Conservation (phyloP, 2,113 vertebrate genomes). For the Butastur rufipennis region DNA sequence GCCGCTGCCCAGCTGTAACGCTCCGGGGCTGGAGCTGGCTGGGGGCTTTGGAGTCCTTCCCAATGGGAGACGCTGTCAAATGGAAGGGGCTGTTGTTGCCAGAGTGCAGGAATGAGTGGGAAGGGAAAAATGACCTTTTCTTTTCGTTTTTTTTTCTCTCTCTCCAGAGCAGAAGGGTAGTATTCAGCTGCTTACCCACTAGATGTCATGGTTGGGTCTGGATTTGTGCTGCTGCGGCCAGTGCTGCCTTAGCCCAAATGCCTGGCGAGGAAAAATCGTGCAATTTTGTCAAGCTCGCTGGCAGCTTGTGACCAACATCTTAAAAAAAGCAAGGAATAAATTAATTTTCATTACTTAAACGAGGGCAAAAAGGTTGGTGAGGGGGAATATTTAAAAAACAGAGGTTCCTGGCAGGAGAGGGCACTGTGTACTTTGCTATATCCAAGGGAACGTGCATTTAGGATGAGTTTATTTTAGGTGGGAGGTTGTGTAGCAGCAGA, state of each 20-base stretch:
- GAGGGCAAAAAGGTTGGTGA: background rate
- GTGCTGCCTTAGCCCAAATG: background rate
- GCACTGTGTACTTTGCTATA: background rate
- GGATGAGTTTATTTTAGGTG: background rate
- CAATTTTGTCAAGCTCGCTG: background rate
- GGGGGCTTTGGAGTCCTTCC: background rate
- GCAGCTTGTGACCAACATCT: background rate
- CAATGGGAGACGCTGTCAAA: accelerated
- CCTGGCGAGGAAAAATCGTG: background rate
- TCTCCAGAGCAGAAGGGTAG: background rate
- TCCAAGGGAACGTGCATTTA: accelerated
- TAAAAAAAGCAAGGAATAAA: background rate
- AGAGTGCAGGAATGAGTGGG: background rate
- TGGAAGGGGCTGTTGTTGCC: accelerated
- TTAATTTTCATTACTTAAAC: background rate
- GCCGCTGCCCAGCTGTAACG: background rate
- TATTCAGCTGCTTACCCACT: background rate
- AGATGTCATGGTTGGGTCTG: slow-evolving; percentile 11
- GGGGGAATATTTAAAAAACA: too few relatives aligned
- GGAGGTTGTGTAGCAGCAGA: background rate
- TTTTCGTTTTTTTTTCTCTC: too few relatives aligned
- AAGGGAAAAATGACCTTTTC: background rate
- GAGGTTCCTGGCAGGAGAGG: slow-evolving; percentile 1
- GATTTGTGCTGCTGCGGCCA: background rate
- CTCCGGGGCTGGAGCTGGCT: background rate